Conservation (phyloP, 2,797 vertebrate genomes). For the Trachops cirrhosus region DNA sequence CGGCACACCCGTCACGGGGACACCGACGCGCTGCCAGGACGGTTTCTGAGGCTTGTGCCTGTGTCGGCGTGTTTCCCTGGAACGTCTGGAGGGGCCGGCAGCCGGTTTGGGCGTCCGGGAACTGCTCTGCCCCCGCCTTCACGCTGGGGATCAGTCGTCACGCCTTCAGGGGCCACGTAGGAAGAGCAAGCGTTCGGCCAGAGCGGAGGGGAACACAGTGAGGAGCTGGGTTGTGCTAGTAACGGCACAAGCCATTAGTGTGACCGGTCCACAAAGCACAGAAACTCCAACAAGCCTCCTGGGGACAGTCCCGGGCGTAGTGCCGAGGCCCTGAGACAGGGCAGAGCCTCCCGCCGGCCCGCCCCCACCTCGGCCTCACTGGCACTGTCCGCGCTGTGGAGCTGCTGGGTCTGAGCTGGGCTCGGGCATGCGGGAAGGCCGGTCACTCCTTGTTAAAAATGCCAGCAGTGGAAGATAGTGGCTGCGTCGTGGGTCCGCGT, state of each 20-base stretch:
- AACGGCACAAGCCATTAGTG: rapidly evolving
- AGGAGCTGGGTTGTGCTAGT: too few species aligned
- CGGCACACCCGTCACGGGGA: rapidly evolving
- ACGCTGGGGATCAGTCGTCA: background rate
- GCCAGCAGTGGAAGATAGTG: rapidly evolving
- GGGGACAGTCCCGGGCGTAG: rapidly evolving
- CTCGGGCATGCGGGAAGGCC: rapidly evolving
- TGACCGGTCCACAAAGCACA: rapidly evolving
- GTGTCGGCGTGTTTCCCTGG: rapidly evolving
- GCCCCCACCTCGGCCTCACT: background rate
- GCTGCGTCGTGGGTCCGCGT: too few species aligned
- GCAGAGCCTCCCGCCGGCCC: background rate
- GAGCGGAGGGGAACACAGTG: background rate
- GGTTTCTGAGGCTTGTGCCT: background rate
- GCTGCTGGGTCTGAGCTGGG: background rate
- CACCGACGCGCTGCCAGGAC: rapidly evolving
- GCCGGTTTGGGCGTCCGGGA: background rate
- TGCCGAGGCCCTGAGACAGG: rapidly evolving
- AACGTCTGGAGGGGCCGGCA: rapidly evolving
- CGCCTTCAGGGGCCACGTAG: background rate
- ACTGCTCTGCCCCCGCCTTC: background rate
- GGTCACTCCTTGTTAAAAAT: rapidly evolving
- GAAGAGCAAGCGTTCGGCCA: background rate
- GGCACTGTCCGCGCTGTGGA: rapidly evolving
- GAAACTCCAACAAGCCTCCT: rapidly evolving